Base-by-base conservation (phyloP, 2,113 vertebrate genomes). In the Boleophthalmus pectinirostris region DNA sequence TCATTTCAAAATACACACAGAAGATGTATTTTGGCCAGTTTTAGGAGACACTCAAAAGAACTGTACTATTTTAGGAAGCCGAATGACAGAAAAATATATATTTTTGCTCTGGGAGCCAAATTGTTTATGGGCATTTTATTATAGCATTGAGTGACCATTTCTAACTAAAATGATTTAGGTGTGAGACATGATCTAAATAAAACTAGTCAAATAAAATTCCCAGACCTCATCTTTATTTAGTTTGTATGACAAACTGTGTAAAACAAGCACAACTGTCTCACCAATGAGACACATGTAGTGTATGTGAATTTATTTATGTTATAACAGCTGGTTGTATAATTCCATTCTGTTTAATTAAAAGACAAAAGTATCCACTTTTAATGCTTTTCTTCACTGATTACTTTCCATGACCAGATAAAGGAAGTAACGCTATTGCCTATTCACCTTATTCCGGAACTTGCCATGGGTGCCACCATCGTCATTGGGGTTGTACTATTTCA, bases 281-380 rank as follows among this genome's bases (percentile, higher is more conserved):
- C 60, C 70, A 25, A 54, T 75, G 76, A 89, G 77, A 88, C 77
- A 75, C 69, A 79, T 84, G 82, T 83, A 89, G 75, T 75, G 79
- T 81, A 79, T 77, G 75, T 77, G 72, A 71, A 71, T 21, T 54
- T n/a, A 86, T 65, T 83, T 86, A 81, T 77, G 73, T 84, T 90
- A 85, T 73, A 85, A 87, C 80, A 83, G 82, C 83, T 87, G 78
- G 81, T 88, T 91, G 91, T 91, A 89, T 87, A 57, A 85, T 87
- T 90, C 91, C 60, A 87, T 88, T 88, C 60, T 85, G 79, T 89
- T 90, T 72, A 84, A 92, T 91, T 54, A 91, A 91, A 91, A 91
- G 23, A 73, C 86, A 75, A 87, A 35, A n/a, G n/a, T n/a, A 33
- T 81, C 86, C 86, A 72, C 77, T 73, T 70, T 51, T 60, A 71